Evolutionary conservation across 2,113 vertebrate species (phyloP), one percentile per base, ranked within the genome.

Genomic region (Actenoides lindsayi): DNA sequence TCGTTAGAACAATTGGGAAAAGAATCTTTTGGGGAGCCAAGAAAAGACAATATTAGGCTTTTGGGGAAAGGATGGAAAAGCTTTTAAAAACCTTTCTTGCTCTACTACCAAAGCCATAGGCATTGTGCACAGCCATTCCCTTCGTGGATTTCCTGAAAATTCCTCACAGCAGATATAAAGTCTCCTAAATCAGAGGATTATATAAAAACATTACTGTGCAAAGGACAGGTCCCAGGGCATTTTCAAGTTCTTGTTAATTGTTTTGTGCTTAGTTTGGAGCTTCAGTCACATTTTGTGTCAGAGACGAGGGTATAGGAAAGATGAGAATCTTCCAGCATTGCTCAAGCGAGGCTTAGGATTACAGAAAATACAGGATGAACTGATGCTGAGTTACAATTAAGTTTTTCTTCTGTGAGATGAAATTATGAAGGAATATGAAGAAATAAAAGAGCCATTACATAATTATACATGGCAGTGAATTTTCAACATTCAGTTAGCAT

Each of bases 311-410:
- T 35, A 11, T 20, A 62, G 35, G 28, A 39, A 64, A 68, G 11
- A 68, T 8, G 30, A 10, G 16, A 73, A 60, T 19, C 21, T 83
- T 37, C 50, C n/a, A 84, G 37, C 37, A 46, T 13, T 69, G 18
- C 16, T 27, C 1, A 5, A 64, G 12, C 5, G 13, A 11, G 8
- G 28, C 25, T 71, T 60, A 84, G 18, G 8, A 64, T 25, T 65
- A 70, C 30, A 67, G n/a, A 84, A 94, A 62, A 60, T 18, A 62
- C 4, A 60, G 30, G 15, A 39, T 42, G 30, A 77, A 57, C 8
- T 0, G 0, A 41, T 28, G 23, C 11, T 63, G 16, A 1, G 1
- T 6, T 70, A 79, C 87, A 89, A 83, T 50, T 46, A 33, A 31
- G 5, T 3, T 63, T 63, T 91, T 59, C 64, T n/a, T 3, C 59